A percentile compares a stretch with the other conserved stretches of the same genome.
phyloP scores from a whole-genome alignment of 2,113 vertebrate genomes.

The Spermophilus dauricus region DNA sequence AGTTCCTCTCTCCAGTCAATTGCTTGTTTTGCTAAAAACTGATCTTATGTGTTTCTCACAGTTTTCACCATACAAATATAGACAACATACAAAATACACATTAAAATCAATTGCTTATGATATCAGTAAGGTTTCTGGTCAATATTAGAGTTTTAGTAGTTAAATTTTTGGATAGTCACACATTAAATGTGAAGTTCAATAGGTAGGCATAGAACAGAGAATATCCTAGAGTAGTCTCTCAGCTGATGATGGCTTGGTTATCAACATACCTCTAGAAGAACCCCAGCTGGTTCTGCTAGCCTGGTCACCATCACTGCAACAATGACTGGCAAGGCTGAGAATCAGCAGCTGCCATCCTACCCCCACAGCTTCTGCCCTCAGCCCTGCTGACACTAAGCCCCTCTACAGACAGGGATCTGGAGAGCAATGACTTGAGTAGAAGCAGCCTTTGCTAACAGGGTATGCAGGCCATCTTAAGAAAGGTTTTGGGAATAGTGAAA shows the following conservation, averaged over 20 bases:
- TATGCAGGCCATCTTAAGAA: background rate
- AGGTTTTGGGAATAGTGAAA: background rate
- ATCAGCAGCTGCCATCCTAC: background rate
- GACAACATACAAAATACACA: background rate
- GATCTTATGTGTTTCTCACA: background rate
- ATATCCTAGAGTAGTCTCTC: too few relatives aligned
- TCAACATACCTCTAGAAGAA: background rate
- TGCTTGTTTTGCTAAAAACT: background rate
- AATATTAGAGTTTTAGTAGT: background rate
- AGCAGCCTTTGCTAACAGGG: background rate
- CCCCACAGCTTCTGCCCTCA: background rate
- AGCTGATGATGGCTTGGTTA: background rate
- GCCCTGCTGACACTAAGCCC: background rate
- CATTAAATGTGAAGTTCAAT: background rate
- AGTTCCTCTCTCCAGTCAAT: background rate
- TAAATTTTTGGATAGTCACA: background rate
- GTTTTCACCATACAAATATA: background rate
- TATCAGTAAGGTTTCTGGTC: background rate
- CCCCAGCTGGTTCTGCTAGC: background rate
- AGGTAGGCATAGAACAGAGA: background rate
- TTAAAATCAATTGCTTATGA: background rate
- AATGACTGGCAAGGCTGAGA: background rate
- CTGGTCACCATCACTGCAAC: background rate
- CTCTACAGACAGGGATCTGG: background rate
- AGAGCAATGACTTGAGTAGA: background rate